Percentiles rank a stretch among this genome's conserved stretches.
These are phyloP conservation scores for Hassar affinis DNA, from an alignment of 2,113 vertebrate genomes.

Conservation along the genomic window DNA sequence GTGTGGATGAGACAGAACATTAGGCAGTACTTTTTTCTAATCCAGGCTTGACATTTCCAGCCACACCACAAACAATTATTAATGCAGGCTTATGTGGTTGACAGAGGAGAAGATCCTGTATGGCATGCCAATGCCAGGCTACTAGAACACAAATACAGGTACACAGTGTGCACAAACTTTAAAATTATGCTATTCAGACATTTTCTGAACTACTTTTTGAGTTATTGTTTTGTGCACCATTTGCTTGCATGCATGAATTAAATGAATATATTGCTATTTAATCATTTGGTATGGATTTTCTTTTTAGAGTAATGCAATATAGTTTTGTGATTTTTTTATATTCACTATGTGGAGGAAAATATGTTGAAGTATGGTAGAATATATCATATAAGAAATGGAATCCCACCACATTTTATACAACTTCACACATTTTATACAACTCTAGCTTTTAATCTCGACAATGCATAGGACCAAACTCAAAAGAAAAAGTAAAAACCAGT, in stretches of 20 bases:
- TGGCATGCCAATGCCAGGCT: not conserved
- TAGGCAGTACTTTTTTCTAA: conserved; percentile 20
- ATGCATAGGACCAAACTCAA: not conserved
- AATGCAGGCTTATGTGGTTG: not conserved
- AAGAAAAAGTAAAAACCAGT: not conserved
- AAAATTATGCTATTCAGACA: not conserved
- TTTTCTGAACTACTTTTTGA: not conserved
- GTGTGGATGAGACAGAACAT: conserved; percentile 1
- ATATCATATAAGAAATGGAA: not conserved
- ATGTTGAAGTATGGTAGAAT: not conserved
- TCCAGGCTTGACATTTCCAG: conserved; percentile 6
- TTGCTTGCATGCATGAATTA: not conserved
- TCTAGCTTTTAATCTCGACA: not conserved
- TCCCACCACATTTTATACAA: conserved; percentile 28
- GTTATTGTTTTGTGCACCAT: not conserved
- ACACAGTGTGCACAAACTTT: not conserved
- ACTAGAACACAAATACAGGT: no score
- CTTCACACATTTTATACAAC: not conserved
- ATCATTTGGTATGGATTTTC: not conserved
- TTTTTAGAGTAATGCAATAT: not conserved
- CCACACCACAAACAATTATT: not conserved
- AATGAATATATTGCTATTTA: not conserved
- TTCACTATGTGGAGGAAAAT: not conserved
- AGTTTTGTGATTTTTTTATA: no score
- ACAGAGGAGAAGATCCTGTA: not conserved